Base-by-base conservation (phyloP, 2,113 vertebrate species). In the Hydrochoerus hydrochaeris region DNA sequence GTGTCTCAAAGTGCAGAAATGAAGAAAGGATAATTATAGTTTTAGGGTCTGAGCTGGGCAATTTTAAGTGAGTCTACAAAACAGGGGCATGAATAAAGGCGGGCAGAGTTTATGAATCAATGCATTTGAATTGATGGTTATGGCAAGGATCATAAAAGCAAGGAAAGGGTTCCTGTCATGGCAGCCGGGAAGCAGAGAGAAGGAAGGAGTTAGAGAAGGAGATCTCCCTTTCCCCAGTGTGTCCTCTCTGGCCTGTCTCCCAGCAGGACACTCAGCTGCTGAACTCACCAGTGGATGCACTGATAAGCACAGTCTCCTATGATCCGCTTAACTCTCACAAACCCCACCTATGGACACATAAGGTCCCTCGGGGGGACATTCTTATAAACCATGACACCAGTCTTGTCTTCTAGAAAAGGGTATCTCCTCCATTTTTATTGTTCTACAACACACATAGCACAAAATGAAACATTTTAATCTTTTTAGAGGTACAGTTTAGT, bases 101-200 rank as follows among this genome's bases (percentile, higher is more conserved):
- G 60, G 26, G 26, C 11, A 46, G 38, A 62, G 20, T 65, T 85
- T 49, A n/a, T 5, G 5, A 67, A 26, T 38, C 84, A 49, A 1
- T 19, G 71, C 41, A 16, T 65, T 32, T 85, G 32, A 7, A 24
- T 4, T 54, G 20, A 26, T 4, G 17, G 26, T 5, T 60, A 41
- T 0, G 54, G 14, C 0, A 1, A 73, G 16, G 19, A 3, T 58
- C 20, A 4, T 5, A n/a, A 7, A 44, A 17, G 71, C 5, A 20
- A 44, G 67, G 30, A 73, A 41, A 24, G 22, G 38, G n/a, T n/a
- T 24, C 17, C 9, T 26, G 3, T 69, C 38, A 44, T 44, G 38
- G 71, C 11, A 71, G 67, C n/a, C 67, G 20, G 67, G 67, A 71
- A 71, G n/a, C n/a, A 38, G 17, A 69, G 67, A 75, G 71, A 75